Base-by-base conservation (phyloP, 2,797 vertebrate genomes). In the Oreonectes daqikongensis region DNA sequence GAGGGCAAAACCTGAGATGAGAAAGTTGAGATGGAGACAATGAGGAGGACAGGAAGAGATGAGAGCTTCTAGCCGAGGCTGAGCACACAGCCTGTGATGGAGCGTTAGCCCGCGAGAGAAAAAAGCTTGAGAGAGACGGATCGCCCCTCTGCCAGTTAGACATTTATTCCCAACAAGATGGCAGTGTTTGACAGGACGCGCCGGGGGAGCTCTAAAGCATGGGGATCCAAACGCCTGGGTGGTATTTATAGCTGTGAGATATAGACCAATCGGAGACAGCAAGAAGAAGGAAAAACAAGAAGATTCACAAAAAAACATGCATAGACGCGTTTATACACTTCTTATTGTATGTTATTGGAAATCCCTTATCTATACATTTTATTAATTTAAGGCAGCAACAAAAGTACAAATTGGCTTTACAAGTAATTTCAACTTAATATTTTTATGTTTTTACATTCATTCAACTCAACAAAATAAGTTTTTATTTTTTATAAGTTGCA, bases 181-280 rank as follows among this genome's bases (percentile, higher is more conserved):
- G 83, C 84, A 84, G 74, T 84, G 89, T 91, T 91, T 87, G 87
- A 86, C 73, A 89, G 83, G 89, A 88, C 81, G 82, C 79, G 86
- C 79, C 89, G 67, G 77, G 88, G 88, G 90, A 94, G 81, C 85
- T 78, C 87, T 93, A 91, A 94, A 92, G 85, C 83, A 87, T 85
- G 90, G 87, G 87, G 87, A 91, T 93, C 87, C 85, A 89, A 92
- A 90, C 92, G 91, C 92, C 86, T 91, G 87, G 0, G 15, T 85
- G 87, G 84, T 88, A 92, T 92, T 92, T 93, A 84, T 92, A 93
- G 88, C 90, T 89, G 84, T 88, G 75, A 74, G 79, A 78, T 63
- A 73, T 48, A 63, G 38, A 73, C 75, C 79, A 81, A 81, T 81
- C 70, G 65, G 26, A 77, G 14, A 24, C 69, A 48, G 53, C 87